Evolutionary conservation across 2,888 invertebrate species (phyloP).

Genomic region (Thumatha senex): DNA sequence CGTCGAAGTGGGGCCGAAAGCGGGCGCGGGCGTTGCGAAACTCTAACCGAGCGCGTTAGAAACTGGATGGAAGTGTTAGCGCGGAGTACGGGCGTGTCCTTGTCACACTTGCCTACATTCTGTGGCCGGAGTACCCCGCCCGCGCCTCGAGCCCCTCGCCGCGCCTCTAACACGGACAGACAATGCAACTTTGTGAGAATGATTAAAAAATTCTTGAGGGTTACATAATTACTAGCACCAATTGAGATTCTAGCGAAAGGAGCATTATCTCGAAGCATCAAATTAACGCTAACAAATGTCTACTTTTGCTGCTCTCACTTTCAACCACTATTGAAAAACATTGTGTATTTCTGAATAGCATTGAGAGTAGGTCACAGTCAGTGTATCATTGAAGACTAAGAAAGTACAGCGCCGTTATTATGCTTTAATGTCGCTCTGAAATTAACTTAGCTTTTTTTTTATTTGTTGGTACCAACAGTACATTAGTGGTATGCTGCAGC

Average conservation of each 20-base stretch:
- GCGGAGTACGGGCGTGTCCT: conserved; percentile 82
- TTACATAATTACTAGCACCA: conserved; percentile 45
- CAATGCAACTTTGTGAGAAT: conserved; percentile 72
- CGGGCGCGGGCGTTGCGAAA: conserved; percentile 74
- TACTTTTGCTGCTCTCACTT: conserved; percentile 23
- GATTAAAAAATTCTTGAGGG: conserved; percentile 61
- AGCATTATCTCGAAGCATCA: conserved; percentile 9
- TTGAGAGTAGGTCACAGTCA: conserved; percentile 3
- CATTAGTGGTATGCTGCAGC: conserved; percentile 52
- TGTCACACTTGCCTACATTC: conserved; percentile 84
- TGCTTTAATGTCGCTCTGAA: conserved; percentile 9
- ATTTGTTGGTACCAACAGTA: conserved; percentile 17
- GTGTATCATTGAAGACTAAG: conserved; percentile 7
- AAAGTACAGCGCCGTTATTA: conserved; percentile 19
- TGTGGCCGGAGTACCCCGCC: conserved; percentile 68
- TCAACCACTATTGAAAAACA: conserved; percentile 14
- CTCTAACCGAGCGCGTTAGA: conserved; percentile 77
- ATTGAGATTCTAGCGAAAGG: conserved; percentile 16
- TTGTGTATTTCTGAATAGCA: conserved; percentile 3
- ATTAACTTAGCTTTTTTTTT: conserved; percentile 37
- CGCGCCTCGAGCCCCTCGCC: conserved; percentile 54
- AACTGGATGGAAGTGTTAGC: conserved; percentile 82
- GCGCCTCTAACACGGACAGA: conserved; percentile 67
- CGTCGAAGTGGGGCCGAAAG: conserved; percentile 62
- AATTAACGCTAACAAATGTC: conserved; percentile 13